Conservation (phyloP, 2,888 invertebrate genomes). For the Cryptocephalus primarius region DNA sequence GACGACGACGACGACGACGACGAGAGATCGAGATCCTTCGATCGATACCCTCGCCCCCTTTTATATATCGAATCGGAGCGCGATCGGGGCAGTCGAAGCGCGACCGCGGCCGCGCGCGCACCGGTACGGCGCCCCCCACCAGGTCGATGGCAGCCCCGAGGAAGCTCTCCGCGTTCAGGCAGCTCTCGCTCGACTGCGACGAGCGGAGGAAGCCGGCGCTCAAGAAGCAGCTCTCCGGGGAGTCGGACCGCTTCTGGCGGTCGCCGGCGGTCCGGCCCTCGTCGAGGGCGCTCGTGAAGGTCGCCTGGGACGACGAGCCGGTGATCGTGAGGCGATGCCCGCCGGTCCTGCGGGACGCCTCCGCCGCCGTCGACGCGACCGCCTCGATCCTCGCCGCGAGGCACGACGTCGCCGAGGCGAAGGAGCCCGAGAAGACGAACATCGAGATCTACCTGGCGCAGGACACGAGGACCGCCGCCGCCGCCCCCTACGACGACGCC, state of each 20-base stretch:
- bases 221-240: slow-evolving; percentile 32
- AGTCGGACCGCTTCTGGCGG: slow-evolving; percentile 4
- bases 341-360: slow-evolving; percentile 23
- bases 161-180: slow-evolving; percentile 29
- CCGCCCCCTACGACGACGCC: slow-evolving; percentile 18
- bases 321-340: slow-evolving; percentile 30
- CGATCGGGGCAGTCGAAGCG: background rate
- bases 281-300: slow-evolving; percentile 13
- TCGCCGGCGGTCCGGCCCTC: slow-evolving; percentile 7
- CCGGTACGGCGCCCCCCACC: no score
- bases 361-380: slow-evolving; percentile 29
- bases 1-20: no score
- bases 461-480: slow-evolving; percentile 21
- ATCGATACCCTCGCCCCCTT: no score
- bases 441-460: slow-evolving; percentile 6
- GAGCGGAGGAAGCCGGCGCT: slow-evolving; percentile 17
- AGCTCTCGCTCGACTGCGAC: slow-evolving; percentile 31
- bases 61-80: no score
- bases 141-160: slow-evolving; percentile 16
- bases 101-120: background rate
- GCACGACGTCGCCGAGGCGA: slow-evolving; percentile 38
- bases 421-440: slow-evolving; percentile 21
- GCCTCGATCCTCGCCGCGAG: slow-evolving; percentile 32
- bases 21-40: no score
- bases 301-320: slow-evolving; percentile 24